These are phyloP conservation scores for Nephila pilipes DNA, from an alignment of 1,140 invertebrate species.

Conservation along the genomic window DNA sequence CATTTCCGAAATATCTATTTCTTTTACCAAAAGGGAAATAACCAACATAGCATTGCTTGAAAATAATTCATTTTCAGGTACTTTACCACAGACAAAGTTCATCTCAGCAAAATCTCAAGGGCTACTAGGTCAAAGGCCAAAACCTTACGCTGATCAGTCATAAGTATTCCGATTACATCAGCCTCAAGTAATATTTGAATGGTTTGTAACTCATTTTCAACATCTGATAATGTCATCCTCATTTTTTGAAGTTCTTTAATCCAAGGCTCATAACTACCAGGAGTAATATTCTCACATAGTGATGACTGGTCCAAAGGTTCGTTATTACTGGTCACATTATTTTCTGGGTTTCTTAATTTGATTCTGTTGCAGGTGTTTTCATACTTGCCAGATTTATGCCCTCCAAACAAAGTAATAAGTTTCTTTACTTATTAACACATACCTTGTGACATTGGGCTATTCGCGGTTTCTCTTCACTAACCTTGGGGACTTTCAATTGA, in stretches of 20 bases:
- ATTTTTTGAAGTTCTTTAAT: neutral
- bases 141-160: neutral
- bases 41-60: neutral
- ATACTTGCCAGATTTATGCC: neutral
- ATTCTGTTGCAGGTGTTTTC: neutral
- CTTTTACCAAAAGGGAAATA: neutral
- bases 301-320: neutral
- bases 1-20: neutral
- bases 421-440: neutral
- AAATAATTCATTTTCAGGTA: neutral
- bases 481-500: too few relatives aligned
- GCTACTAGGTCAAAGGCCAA: neutral
- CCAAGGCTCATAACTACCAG: neutral
- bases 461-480: too few relatives aligned
- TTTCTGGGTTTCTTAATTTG: neutral
- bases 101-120: neutral
- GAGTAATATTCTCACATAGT: neutral
- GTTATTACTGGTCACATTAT: neutral
- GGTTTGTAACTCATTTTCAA: neutral
- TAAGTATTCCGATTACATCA: neutral
- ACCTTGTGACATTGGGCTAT: too few relatives aligned
- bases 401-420: constrained; percentile 21
- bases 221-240: neutral
- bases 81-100: neutral
- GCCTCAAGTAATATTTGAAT: neutral